A percentile compares a stretch with the other conserved stretches of the same genome.
These are phyloP conservation scores for Ammospiza maritima DNA, from an alignment of 2,797 vertebrate species.

Conservation along the genomic window DNA sequence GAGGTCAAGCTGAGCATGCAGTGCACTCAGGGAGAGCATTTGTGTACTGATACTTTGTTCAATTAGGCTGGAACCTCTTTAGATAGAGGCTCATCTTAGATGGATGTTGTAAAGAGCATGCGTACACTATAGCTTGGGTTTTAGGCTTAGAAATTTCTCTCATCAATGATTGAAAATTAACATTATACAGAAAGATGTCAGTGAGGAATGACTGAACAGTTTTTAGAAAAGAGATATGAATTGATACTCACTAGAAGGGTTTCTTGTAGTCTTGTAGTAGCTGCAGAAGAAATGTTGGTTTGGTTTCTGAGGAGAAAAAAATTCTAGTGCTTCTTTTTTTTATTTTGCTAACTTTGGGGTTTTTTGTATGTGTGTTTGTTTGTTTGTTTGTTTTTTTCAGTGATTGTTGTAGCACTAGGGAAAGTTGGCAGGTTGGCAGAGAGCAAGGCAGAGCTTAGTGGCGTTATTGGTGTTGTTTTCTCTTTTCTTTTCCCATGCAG, in stretches of 20 bases:
- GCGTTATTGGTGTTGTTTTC: background rate
- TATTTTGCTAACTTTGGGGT: background rate
- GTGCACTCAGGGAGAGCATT: background rate
- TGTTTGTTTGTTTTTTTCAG: too few relatives aligned
- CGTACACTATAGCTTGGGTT: background rate
- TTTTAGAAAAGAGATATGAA: background rate
- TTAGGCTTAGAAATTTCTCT: background rate
- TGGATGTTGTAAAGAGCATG: background rate
- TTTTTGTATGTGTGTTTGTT: too few relatives aligned
- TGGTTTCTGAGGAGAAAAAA: background rate
- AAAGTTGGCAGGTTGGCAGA: background rate
- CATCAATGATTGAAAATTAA: background rate
- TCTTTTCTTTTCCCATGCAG: background rate
- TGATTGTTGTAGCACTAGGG: background rate
- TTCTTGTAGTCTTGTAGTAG: background rate
- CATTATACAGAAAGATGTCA: background rate
- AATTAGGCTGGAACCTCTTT: background rate
- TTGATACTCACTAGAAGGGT: background rate
- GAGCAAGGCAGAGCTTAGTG: background rate
- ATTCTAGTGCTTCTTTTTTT: background rate
- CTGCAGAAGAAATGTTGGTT: background rate
- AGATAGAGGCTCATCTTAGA: background rate
- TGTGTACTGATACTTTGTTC: background rate
- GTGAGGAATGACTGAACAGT: background rate
- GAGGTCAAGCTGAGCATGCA: background rate